Evolutionary conservation across 1,140 invertebrate species (phyloP), one percentile per base, ranked within the genome.

Genomic region (Armadillidium nasatum): DNA sequence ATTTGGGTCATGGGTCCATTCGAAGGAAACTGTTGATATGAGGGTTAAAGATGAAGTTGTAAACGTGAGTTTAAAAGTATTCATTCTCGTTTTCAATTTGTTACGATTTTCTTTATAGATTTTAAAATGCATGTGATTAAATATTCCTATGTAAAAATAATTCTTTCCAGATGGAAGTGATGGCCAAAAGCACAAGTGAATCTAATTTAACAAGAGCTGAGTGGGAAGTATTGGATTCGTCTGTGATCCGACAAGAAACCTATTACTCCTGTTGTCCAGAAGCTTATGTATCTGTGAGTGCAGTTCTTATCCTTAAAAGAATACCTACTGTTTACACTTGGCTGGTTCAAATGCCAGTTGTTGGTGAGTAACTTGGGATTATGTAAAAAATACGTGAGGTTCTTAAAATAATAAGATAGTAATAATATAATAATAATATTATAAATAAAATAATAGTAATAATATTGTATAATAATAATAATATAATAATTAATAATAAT

Each of bases 1-100:
- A 67, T 67, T 80, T 22, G 79, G 79, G 10, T 80, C 79, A 4
- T 80, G 79, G 79, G 74, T 77, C 10, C 74, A 74, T 33, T 67
- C 77, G 19, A 68, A 21, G 0, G 44, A 71, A 23, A 75, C 76
- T n/a, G 71, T 78, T 23, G 77, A 78, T 43, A 22, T 76, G 7
- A 46, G 33, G 11, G 11, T 75, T 6, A 77, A 68, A 45, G 44
- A 74, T 19, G 74, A 78, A 23, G 69, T 45, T 11, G 22, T 72
- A n/a, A 45, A 46, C 44, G 77, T 78, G 46, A 70, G 73, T 70
- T 60, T 60, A 3, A 60, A 60, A 7, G 50, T 33, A 33, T 33
- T 33, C 33, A 33, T 33, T 33, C 6, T 33, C 33, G 33, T 33
- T 33, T 6, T 33, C 2, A 33, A 33, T 33, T 33, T 33, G 1